Evolutionary conservation across 2,888 invertebrate genomes (phyloP).

Genomic region (Trissoscelio sp.): DNA sequence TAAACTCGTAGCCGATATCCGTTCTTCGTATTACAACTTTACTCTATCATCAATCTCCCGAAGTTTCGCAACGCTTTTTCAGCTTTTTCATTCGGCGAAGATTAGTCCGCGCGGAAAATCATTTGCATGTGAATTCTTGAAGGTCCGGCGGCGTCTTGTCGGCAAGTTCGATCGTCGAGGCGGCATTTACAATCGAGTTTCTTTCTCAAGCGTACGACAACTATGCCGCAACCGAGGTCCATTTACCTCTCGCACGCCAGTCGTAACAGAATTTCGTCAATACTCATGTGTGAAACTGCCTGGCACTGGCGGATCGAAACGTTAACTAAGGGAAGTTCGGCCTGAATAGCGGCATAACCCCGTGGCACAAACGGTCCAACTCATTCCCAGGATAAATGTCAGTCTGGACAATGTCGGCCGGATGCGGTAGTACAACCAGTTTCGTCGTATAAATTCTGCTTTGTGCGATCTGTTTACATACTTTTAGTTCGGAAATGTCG

Average conservation of each 20-base stretch:
- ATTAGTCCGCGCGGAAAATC: slow-evolving; percentile 38
- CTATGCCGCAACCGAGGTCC: slow-evolving; percentile 38
- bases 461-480: slow-evolving; percentile 65
- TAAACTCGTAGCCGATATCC: slow-evolving; percentile 36
- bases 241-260: slow-evolving; percentile 36
- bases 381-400: slow-evolving; percentile 74
- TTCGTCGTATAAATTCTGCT: slow-evolving; percentile 72
- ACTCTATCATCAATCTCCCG: slow-evolving; percentile 44
- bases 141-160: slow-evolving; percentile 6
- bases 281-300: slow-evolving; percentile 58
- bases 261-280: slow-evolving; percentile 65
- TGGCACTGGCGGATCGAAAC: slow-evolving; percentile 48
- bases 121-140: slow-evolving; percentile 59
- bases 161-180: slow-evolving; percentile 31
- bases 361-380: slow-evolving; percentile 54
- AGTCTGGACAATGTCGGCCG: slow-evolving; percentile 72
- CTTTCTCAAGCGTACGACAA: slow-evolving; percentile 26
- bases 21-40: slow-evolving; percentile 35
- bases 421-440: slow-evolving; percentile 66
- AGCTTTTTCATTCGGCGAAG: slow-evolving; percentile 30
- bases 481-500: slow-evolving; percentile 28
- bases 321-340: slow-evolving; percentile 63
- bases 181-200: slow-evolving; percentile 47
- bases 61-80: slow-evolving; percentile 9
- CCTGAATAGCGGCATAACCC: slow-evolving; percentile 63